A percentile compares a stretch with the other conserved stretches of the same genome.
Conservation (phyloP, 2,797 vertebrate species). For the Neomorphus geoffroyi region DNA sequence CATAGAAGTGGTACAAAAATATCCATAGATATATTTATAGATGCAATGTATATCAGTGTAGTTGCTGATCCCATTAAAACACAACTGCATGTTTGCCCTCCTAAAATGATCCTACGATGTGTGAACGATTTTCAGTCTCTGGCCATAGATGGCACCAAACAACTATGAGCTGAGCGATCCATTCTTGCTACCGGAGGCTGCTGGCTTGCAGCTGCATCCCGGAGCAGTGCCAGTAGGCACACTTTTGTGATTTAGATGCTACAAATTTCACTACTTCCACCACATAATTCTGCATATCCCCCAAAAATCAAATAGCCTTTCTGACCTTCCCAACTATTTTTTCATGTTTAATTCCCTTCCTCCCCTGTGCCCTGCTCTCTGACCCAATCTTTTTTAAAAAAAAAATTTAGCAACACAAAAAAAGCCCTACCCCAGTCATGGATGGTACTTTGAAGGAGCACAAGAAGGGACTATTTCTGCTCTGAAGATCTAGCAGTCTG, state of each 20-base stretch:
- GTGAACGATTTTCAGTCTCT: not conserved
- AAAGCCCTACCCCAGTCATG: not conserved
- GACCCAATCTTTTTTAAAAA: fast-evolving
- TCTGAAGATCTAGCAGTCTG: not conserved
- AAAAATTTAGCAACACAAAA: not conserved
- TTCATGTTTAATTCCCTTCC: not conserved
- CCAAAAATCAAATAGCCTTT: not conserved
- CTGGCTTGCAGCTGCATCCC: not conserved
- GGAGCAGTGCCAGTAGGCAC: not conserved
- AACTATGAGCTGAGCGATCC: not conserved
- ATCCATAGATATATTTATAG: not conserved
- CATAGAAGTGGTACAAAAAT: not conserved
- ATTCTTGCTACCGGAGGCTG: not conserved
- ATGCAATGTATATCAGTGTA: fast-evolving
- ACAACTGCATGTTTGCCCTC: not conserved
- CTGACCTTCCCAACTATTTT: not conserved
- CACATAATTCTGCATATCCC: fast-evolving
- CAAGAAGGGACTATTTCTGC: not conserved
- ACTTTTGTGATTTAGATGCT: not conserved
- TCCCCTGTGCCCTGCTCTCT: too few relatives aligned
- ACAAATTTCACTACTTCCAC: not conserved
- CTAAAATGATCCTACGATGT: not conserved
- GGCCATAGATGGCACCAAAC: slow-evolving; percentile 61
- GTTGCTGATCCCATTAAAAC: not conserved
- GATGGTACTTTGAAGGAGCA: not conserved